Conservation (phyloP, 1,140 invertebrate species). For the Cydia amplana region DNA sequence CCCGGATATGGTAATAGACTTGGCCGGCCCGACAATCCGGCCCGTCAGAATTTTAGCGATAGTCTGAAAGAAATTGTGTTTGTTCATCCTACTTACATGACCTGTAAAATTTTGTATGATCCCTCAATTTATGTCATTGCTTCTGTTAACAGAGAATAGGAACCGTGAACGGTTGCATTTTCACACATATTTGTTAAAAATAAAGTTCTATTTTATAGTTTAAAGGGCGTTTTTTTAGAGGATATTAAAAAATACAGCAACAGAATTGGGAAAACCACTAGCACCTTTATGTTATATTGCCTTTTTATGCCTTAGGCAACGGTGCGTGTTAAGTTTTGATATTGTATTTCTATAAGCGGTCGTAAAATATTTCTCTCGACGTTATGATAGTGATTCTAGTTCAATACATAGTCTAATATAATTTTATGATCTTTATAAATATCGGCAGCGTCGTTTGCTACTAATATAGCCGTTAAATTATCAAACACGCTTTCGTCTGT, state of each 20-base stretch:
- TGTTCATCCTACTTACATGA: constrained; percentile 40
- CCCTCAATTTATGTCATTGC: constrained; percentile 37
- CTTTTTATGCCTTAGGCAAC: background rate
- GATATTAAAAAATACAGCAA: background rate
- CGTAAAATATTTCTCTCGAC: constrained; percentile 1
- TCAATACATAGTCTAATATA: background rate
- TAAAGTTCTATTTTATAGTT: background rate
- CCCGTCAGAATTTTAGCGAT: constrained; percentile 50
- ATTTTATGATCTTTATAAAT: constrained; percentile 10
- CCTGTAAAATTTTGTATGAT: constrained; percentile 40
- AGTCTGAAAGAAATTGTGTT: constrained; percentile 53
- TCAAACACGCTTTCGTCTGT: constrained; percentile 51
- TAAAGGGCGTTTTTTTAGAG: background rate
- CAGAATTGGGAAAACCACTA: background rate
- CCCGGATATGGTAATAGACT: constrained; percentile 56
- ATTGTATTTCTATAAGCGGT: constrained; percentile 9
- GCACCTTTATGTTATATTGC: background rate
- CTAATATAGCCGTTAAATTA: constrained; percentile 51
- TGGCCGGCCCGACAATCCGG: constrained; percentile 46
- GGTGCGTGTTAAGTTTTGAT: background rate
- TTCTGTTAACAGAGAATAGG: background rate
- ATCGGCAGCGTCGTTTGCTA: background rate
- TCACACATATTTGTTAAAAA: background rate
- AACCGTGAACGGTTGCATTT: no score
- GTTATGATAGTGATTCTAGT: background rate